These are phyloP conservation scores for Rhineura floridana DNA, from an alignment of 2,113 vertebrate genomes.

Conservation along the genomic window DNA sequence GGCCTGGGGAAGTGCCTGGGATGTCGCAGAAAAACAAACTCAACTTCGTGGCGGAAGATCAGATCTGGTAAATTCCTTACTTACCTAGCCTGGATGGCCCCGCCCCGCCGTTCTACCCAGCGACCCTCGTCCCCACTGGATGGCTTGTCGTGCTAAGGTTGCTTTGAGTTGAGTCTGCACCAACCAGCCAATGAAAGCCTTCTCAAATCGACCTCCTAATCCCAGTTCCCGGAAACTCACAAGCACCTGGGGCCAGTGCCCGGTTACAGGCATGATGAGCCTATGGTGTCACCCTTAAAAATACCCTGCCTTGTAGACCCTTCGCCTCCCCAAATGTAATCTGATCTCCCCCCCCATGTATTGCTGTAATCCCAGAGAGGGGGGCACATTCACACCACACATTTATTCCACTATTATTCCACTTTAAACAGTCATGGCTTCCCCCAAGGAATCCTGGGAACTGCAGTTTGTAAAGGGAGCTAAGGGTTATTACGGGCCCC, in stretches of 20 bases:
- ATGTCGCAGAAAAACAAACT: constrained; percentile 51
- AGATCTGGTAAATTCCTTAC: constrained; percentile 65
- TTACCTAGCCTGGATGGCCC: no score
- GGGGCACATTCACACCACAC: no score
- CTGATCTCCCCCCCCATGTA: neutral
- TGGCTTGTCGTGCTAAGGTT: neutral
- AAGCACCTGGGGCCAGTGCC: neutral
- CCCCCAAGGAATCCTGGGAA: no score
- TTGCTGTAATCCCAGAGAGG: neutral
- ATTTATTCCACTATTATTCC: no score
- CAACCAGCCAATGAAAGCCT: neutral
- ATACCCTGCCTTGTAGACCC: no score
- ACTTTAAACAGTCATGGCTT: neutral
- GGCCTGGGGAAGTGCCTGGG: neutral
- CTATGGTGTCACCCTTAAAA: neutral
- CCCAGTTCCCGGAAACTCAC: neutral
- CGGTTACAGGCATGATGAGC: no score
- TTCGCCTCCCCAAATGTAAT: neutral
- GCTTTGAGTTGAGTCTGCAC: neutral
- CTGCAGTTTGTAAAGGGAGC: no score
- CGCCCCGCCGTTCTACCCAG: no score
- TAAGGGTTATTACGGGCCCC: no score
- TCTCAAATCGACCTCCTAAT: neutral
- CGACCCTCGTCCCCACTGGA: no score
- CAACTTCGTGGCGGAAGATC: constrained; percentile 63